phyloP scores from a whole-genome alignment of 2,113 vertebrate species.

The Tychaedon coryphoeus region DNA sequence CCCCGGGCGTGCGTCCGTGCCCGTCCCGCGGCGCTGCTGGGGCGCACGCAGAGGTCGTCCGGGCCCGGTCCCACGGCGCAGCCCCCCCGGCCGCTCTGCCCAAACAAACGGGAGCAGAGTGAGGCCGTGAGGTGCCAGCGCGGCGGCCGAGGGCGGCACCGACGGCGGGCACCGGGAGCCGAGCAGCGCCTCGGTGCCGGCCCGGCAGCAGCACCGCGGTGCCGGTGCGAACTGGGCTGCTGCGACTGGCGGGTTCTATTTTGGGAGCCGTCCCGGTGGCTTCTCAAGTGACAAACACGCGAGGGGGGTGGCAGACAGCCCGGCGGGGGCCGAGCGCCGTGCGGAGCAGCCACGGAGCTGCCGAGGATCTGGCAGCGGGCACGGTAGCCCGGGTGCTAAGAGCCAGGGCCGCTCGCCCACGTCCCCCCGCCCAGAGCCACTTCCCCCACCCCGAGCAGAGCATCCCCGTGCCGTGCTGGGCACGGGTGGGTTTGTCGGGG shows the following conservation, averaged over 20 bases:
- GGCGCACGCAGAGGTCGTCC: background rate
- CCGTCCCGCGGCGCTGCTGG: background rate
- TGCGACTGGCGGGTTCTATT: background rate
- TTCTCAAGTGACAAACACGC: constrained; percentile 33
- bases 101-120: constrained; percentile 5
- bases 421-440: background rate
- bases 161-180: background rate
- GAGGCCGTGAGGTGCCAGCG: background rate
- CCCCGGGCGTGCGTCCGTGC: background rate
- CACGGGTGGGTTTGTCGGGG: background rate
- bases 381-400: background rate
- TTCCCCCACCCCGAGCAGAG: background rate
- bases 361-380: background rate
- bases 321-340: background rate
- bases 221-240: background rate
- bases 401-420: background rate
- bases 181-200: background rate
- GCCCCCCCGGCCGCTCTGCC: background rate
- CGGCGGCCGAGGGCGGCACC: background rate
- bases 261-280: constrained; percentile 12
- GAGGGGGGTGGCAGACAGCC: constrained; percentile 2
- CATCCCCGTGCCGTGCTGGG: background rate
- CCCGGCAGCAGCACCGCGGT: background rate
- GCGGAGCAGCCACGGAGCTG: background rate
- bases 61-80: constrained; percentile 22